phyloP scores from a whole-genome alignment of 2,888 invertebrate genomes.

The Acrocyrtus sp. region DNA sequence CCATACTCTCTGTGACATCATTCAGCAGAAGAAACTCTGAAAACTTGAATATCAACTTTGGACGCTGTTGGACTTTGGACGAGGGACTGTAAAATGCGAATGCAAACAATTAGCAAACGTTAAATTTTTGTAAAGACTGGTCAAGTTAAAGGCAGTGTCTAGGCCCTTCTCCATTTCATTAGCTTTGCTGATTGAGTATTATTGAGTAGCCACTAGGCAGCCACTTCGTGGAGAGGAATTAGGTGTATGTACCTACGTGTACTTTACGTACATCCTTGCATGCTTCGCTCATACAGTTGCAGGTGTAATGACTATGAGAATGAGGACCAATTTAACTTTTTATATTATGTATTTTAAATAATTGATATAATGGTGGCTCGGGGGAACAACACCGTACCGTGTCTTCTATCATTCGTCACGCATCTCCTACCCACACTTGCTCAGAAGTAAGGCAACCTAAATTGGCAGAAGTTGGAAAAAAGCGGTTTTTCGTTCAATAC shows the following conservation, averaged over 20 bases:
- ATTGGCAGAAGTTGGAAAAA: constrained; percentile 29
- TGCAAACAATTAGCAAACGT: no score
- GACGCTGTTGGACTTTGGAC: no score
- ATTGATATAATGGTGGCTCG: constrained; percentile 4
- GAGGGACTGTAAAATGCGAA: no score
- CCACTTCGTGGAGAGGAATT: no score
- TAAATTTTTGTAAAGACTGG: no score
- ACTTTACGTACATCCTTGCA: background rate
- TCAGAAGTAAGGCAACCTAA: background rate
- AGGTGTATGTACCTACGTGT: background rate
- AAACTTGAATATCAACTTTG: background rate
- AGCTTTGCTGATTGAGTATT: no score
- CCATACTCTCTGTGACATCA: constrained; percentile 28
- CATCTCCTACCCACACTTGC: constrained; percentile 21
- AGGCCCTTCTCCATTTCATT: background rate
- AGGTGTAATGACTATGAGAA: background rate
- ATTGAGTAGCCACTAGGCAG: background rate
- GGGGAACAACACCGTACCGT: constrained; percentile 10
- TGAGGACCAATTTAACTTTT: background rate
- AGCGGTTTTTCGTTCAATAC: constrained; percentile 30
- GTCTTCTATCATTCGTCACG: constrained; percentile 37
- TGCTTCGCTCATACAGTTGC: background rate
- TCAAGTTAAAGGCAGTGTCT: background rate
- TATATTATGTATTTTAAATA: background rate
- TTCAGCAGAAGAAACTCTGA: no score